Evolutionary conservation across 2,797 vertebrate genomes (phyloP).

Genomic region (Poeciliopsis infans): DNA sequence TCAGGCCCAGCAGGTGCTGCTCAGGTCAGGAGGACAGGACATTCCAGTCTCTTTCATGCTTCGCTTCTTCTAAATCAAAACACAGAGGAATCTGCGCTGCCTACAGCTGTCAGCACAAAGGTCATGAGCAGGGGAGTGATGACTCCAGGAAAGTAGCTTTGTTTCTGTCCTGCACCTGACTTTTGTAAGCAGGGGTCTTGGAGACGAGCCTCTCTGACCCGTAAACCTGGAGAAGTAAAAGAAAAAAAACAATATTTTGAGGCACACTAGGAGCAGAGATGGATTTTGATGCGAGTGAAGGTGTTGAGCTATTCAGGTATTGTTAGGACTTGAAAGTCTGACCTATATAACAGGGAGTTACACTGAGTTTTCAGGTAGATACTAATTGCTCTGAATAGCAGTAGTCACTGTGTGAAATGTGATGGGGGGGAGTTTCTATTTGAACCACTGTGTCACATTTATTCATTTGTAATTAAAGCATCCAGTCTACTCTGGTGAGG

Average conservation of each 20-base stretch:
- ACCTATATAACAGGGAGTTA: conserved; percentile 17
- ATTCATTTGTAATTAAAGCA: conserved; percentile 77
- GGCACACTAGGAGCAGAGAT: not conserved
- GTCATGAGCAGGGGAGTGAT: conserved; percentile 11
- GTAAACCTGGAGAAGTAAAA: not conserved
- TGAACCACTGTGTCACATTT: conserved; percentile 77
- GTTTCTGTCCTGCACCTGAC: conserved; percentile 29
- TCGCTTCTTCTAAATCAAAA: conserved; percentile 59
- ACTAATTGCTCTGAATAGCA: conserved; percentile 22
- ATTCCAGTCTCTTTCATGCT: conserved; percentile 48
- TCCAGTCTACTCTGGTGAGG: conserved; percentile 64
- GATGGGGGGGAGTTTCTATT: conserved; percentile 46
- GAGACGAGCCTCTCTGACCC: not conserved
- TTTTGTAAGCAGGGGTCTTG: conserved; percentile 9
- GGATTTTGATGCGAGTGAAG: conserved; percentile 10
- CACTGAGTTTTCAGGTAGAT: conserved; percentile 26
- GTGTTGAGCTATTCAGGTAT: conserved; percentile 22
- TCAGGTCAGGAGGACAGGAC: conserved; percentile 52
- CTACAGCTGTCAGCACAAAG: conserved; percentile 51
- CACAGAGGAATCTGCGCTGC: conserved; percentile 51
- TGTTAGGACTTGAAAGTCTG: conserved; percentile 15
- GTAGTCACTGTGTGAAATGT: conserved; percentile 37
- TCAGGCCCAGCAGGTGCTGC: conserved; percentile 19
- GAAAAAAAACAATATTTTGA: not conserved
- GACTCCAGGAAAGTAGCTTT: conserved; percentile 34